Conservation (phyloP, 2,797 vertebrate genomes). For the Malurus leucopterus region DNA sequence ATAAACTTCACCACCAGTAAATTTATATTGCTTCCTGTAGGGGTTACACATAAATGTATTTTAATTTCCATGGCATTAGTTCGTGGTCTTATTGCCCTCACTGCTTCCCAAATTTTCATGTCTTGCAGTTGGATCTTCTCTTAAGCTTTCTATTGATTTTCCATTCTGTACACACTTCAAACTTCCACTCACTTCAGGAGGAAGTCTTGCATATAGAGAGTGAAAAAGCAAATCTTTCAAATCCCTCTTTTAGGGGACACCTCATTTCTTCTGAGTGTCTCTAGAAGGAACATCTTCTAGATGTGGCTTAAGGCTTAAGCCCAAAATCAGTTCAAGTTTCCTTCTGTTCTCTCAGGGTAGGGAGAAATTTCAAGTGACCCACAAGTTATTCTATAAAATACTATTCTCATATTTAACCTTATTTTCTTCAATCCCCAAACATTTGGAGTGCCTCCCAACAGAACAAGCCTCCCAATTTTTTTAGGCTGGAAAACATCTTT, state of each 20-base stretch:
- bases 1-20: background rate
- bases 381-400: background rate
- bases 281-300: background rate
- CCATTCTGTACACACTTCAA: background rate
- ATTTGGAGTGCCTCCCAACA: background rate
- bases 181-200: background rate
- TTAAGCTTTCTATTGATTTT: background rate
- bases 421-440: background rate
- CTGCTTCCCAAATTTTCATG: background rate
- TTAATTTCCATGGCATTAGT: background rate
- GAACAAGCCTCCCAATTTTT: background rate
- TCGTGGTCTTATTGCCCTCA: background rate
- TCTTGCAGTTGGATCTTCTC: background rate
- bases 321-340: background rate
- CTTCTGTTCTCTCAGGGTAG: background rate
- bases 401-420: background rate
- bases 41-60: background rate
- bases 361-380: background rate
- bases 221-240: background rate
- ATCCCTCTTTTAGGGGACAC: background rate
- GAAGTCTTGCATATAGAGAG: background rate
- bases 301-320: background rate
- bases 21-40: background rate
- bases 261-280: background rate
- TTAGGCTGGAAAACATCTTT: background rate